Percentiles rank a stretch among this genome's conserved stretches.
phyloP scores from a whole-genome alignment of 1,140 invertebrate genomes.

The Drosophila takahashii region DNA sequence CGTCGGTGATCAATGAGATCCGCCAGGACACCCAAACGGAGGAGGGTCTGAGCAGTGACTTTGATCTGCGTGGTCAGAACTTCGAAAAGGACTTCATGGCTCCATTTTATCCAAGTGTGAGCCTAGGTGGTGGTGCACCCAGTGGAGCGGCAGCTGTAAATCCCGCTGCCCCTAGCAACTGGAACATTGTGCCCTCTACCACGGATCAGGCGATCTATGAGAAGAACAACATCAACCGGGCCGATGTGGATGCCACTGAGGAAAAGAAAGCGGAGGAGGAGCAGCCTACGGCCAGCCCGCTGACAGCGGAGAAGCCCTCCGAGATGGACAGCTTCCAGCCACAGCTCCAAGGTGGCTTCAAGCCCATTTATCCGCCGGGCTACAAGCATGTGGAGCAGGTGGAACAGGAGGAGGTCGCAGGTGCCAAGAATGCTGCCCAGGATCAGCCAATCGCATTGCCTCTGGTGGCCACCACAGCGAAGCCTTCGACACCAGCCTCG shows the following conservation, averaged over 20 bases:
- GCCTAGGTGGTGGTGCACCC: slow-evolving; percentile 84
- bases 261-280: slow-evolving; percentile 45
- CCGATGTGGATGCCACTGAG: slow-evolving; percentile 61
- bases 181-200: slow-evolving; percentile 87
- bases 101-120: slow-evolving; percentile 89
- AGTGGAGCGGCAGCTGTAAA: slow-evolving; percentile 59
- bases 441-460: slow-evolving; percentile 61
- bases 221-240: slow-evolving; percentile 79
- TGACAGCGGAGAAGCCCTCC: slow-evolving; percentile 84
- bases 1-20: slow-evolving; percentile 85
- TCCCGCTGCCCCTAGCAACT: slow-evolving; percentile 85
- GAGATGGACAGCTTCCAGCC: slow-evolving; percentile 90
- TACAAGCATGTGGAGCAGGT: slow-evolving; percentile 60
- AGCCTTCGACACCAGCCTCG: slow-evolving; percentile 12
- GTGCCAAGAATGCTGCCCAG: slow-evolving; percentile 17
- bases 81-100: slow-evolving; percentile 88
- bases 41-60: slow-evolving; percentile 63
- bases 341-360: slow-evolving; percentile 89
- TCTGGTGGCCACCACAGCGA: slow-evolving; percentile 31
- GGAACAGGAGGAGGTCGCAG: slow-evolving; percentile 35
- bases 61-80: slow-evolving; percentile 79
- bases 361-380: slow-evolving; percentile 87
- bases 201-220: slow-evolving; percentile 57
- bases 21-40: slow-evolving; percentile 70
- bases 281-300: slow-evolving; percentile 25